A percentile compares a stretch with the other conserved stretches of the same genome.
These are phyloP conservation scores for Pseudachorutes palmiensis DNA, from an alignment of 1,140 invertebrate species.

Conservation along the genomic window DNA sequence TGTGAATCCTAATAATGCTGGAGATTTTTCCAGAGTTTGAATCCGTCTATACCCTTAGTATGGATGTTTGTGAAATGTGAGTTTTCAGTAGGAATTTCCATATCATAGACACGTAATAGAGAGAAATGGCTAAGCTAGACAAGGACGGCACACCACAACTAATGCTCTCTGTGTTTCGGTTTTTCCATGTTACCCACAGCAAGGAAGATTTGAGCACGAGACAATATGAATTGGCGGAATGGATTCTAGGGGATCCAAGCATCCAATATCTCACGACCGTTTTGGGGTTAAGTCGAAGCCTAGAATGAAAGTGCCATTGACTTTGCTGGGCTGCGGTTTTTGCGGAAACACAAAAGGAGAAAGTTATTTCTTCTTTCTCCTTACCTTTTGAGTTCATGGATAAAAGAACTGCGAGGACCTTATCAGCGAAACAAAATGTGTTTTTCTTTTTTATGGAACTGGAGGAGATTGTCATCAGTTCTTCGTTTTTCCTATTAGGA, in stretches of 20 bases:
- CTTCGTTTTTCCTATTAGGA: constrained; percentile 10
- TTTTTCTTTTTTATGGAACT: constrained; percentile 12
- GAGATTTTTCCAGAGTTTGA: background rate
- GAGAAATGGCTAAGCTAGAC: too few species aligned
- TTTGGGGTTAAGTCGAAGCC: too few species aligned
- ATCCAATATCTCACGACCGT: background rate
- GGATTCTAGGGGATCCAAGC: too few species aligned
- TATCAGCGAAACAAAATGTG: constrained; percentile 11
- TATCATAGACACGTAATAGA: background rate
- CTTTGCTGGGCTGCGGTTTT: background rate
- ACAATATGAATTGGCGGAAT: background rate
- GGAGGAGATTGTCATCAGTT: constrained; percentile 10
- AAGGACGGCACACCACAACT: too few species aligned
- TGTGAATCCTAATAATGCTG: background rate
- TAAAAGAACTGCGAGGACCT: background rate
- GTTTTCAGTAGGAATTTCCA: background rate
- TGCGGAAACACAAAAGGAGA: background rate
- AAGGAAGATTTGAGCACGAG: too few species aligned
- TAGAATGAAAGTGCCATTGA: too few species aligned
- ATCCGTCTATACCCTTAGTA: background rate
- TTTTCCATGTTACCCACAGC: too few species aligned
- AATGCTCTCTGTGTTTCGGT: too few species aligned
- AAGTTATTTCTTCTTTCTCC: background rate
- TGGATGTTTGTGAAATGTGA: background rate
- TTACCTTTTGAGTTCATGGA: background rate